Base-by-base conservation (phyloP, 2,888 invertebrate genomes). In the Coecobrya sp. region DNA sequence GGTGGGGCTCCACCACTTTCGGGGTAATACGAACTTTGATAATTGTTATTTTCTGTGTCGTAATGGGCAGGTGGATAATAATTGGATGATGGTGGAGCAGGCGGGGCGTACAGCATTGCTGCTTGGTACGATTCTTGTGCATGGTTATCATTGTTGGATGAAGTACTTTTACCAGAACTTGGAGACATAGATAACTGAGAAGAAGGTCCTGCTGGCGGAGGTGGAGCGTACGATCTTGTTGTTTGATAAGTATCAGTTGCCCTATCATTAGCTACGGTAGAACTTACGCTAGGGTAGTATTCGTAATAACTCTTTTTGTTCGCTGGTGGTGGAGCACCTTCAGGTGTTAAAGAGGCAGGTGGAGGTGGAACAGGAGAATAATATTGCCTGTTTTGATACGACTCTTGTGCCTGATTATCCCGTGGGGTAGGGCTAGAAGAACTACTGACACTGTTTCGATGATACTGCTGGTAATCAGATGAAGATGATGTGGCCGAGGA, bases 191-290 rank as follows among this genome's bases (percentile, higher is more conserved):
- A 65, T 13, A 10, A 16, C 3, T 30, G 30, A 27, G 81, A 8
- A n/a, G 81, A 5, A 11, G 81, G 52, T 55, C 5, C n/a, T 0
- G 79, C 27, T 81, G 79, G 79, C 1, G 55, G 55, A 1, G 81
- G 55, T 11, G 81, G 81, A 30, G 81, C 81, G 19, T 81, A 81
- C 0, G 55, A 16, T 11, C 25, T n/a, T 1, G 55, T 30, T 8
- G 55, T 10, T 11, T 79, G 79, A 81, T 81, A 81, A 0, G 81
- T 30, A 10, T 81, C 81, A n/a, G 30, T n/a, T 27, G 82, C 82
- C 4, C n/a, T 36, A 19, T 82, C 82, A 62, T 59, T 62, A n/a
- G 62, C 16, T 25, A 10, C 25, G 13, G 19, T 45, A 22, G 49
- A 49, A 45, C 49, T 49, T n/a, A n/a, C n/a, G 25, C 76, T 76